Evolutionary conservation across 2,888 invertebrate genomes (phyloP).

Genomic region (Galerucella nymphaeae): DNA sequence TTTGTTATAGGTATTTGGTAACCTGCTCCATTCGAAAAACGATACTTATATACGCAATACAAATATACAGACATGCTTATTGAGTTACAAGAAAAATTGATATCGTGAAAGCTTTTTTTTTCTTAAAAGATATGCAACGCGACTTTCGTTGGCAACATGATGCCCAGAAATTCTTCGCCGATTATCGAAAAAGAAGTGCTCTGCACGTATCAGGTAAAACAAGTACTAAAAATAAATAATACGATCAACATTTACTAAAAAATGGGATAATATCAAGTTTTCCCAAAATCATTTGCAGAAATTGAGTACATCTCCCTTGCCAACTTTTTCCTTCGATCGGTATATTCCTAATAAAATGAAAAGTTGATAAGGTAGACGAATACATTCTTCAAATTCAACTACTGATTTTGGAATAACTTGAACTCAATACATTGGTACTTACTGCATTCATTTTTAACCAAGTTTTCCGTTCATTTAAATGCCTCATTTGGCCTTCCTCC

Average conservation of each 20-base stretch:
- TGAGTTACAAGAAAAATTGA: constrained; percentile 33
- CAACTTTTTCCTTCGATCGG: too few species aligned
- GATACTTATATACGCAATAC: constrained; percentile 26
- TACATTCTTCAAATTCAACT: too few species aligned
- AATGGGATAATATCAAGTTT: background rate
- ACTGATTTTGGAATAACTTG: too few species aligned
- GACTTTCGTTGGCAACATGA: constrained; percentile 57
- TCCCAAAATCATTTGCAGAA: too few species aligned
- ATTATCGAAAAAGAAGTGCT: constrained; percentile 75
- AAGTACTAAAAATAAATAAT: constrained; percentile 15
- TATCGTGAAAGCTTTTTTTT: constrained; percentile 14
- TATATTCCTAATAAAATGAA: too few species aligned
- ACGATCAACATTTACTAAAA: constrained; percentile 11
- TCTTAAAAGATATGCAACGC: constrained; percentile 26
- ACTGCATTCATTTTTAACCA: too few species aligned
- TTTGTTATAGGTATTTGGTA: constrained; percentile 45
- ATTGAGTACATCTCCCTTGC: too few species aligned
- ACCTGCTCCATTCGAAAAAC: constrained; percentile 25
- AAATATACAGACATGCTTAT: constrained; percentile 37
- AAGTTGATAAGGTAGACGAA: too few species aligned
- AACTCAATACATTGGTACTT: too few species aligned
- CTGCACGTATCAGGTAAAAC: constrained; percentile 74
- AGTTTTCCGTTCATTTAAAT: too few species aligned
- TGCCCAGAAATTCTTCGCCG: constrained; percentile 74
- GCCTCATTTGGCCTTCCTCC: too few species aligned